phyloP scores from a whole-genome alignment of 2,113 vertebrate genomes.

The Loxodonta africana region DNA sequence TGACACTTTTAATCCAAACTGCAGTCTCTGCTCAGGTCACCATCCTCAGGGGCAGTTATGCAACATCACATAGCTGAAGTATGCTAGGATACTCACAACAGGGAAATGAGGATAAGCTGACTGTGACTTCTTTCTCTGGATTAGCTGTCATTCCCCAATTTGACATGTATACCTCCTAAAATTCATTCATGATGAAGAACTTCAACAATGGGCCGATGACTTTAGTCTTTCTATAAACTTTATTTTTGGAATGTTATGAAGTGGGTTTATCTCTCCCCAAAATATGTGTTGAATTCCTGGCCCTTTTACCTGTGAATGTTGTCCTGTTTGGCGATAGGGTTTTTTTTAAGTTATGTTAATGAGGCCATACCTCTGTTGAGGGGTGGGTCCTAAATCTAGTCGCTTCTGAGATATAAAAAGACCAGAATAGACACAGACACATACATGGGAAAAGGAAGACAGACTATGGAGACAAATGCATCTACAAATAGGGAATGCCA shows the following conservation, averaged over 20 bases:
- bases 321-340: background rate
- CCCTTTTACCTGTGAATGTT: background rate
- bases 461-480: too few relatives aligned
- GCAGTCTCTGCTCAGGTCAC: background rate
- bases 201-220: background rate
- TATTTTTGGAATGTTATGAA: background rate
- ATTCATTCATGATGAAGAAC: background rate
- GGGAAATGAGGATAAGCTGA: background rate
- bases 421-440: too few relatives aligned
- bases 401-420: too few relatives aligned
- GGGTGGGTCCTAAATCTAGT: too few relatives aligned
- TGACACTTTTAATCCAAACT: background rate
- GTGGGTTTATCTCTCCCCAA: too few relatives aligned
- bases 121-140: background rate
- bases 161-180: accelerated
- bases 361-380: background rate
- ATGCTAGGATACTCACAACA: too few relatives aligned
- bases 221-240: background rate
- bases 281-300: too few relatives aligned
- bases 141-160: background rate
- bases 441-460: too few relatives aligned
- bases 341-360: background rate
- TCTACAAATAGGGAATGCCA: too few relatives aligned
- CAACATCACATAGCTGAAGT: too few relatives aligned
- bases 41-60: background rate